Evolutionary conservation across 1,140 invertebrate species (phyloP), one percentile per base, ranked within the genome.

Genomic region (Thaumatotibia leucotreta): DNA sequence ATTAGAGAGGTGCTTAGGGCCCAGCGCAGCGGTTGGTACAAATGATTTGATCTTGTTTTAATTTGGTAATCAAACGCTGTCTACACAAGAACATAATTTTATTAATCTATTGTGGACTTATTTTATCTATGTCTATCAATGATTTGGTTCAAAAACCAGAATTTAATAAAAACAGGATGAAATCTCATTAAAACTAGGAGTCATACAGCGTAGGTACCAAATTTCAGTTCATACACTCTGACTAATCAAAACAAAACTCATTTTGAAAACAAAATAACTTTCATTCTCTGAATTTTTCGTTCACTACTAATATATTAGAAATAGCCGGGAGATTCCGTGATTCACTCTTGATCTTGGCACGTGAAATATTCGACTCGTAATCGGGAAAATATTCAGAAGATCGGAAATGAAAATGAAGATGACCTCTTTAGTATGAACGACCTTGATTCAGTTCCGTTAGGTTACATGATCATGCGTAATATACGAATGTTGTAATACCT

Each of bases 301-400:
- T 29, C 11, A 1, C 23, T 58, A 58, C 10, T 58, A 31, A 58
- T 31, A 58, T 27, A 58, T 54, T 54, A 23, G 14, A 58, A 31
- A 29, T 27, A 58, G 24, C 52, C 24, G 14, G 39, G 39, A 45
- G 24, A 58, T 14, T 14, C 24, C 24, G 11, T 58, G 52, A 58
- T 27, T 58, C 52, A 58, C 29, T 24, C 52, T 58, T 29, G 52
- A 29, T 27, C 52, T 31, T 58, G 52, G 52, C 52, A 58, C 24
- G n/a, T 14, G 5, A n/a, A 27, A 29, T 58, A 31, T 58, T 29
- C 24, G 29, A 22, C 4, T 58, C 11, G 52, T 27, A 58, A 58
- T 27, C 22, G 24, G 24, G 27, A 27, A 58, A 58, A 58, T 58
- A 58, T 58, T 58, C 27, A 17, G 20, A 45, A 17, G 4, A 45